Base-by-base conservation (phyloP, 2,888 invertebrate genomes). In the Rutpela maculata region DNA sequence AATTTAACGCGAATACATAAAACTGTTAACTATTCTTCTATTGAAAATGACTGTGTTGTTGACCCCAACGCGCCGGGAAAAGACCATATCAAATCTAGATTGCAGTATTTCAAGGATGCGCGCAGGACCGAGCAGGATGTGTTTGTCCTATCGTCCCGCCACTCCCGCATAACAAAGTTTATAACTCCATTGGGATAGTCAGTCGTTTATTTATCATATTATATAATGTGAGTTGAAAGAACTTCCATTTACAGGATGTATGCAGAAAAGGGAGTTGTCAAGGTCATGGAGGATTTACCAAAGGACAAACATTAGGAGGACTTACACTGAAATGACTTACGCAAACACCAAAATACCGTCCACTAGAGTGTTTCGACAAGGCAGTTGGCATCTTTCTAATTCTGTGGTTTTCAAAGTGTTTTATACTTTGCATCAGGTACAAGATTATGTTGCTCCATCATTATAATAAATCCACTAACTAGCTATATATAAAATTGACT, bases 61-160 rank as follows among this genome's bases (percentile, higher is more conserved):
- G 84, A 83, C 83, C 83, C 79, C 67, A 50, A 26, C 22, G 75
- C 38, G 78, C 35, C 77, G 80, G 78, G 76, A 78, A 77, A 82
- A 79, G 83, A 83, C 81, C 81, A 76, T 82, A 77, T 76, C 83
- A 82, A 79, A 80, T 79, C 78, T 74, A 81, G 82, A 82, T 81
- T 69, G 68, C 75, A 17, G 55, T 59, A 22, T 55, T 66, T 68
- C 76, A 76, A 73, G 63, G 63, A 77, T 71, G 31, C 67, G 55
- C 55, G 38, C 22, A 75, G 71, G 75, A 71, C 60, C 55, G 57
- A 35, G 66, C 75, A 66, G 68, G 57, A 60, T 50, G 60, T 76
- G 66, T 71, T 76, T 71, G 57, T 76, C 74, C 43, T 67, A 31
- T 72, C 35, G 67, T 72, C 72, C 60, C 55, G 62, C 57, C 62